Base-by-base conservation (phyloP, 1,140 invertebrate genomes). In the Conus ventricosus region DNA sequence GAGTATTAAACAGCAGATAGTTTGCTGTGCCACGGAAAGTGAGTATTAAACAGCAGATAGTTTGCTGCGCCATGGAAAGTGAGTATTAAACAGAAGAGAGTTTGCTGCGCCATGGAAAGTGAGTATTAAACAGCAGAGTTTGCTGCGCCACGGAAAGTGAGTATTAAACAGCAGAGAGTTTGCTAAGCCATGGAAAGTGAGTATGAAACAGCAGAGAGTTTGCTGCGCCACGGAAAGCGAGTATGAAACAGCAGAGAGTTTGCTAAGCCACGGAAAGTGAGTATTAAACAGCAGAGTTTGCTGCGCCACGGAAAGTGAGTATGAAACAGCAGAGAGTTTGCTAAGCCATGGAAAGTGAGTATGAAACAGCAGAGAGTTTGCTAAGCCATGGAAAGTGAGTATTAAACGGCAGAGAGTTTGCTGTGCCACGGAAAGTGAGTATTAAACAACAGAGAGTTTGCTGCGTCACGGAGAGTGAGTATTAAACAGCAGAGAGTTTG, bases 201-300 rank as follows among this genome's bases (percentile, higher is more conserved):
- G 85, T 87, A n/a, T 13, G 20, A 55, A 25, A 23, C 17, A 60
- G n/a, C n/a, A n/a, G n/a, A n/a, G n/a, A n/a, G n/a, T n/a, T n/a
- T n/a, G n/a, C n/a, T n/a, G n/a, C n/a, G n/a, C 17, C 57, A 55
- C 54, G 78, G 27, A 25, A 81, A 25, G 27, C 51, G 13, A 27
- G 25, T 51, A 39, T 8, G 7, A 60, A 60, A 10, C 17, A 60
- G 71, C n/a, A 17, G 15, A 23, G 15, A 25, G 6, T 23, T 75
- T 75, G 71, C n/a, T 75, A 8, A 82, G 93, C 60, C 89, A 91
- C 89, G 96, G 95, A 82, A 94, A 93, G 94, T 95, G 92, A 78
- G 85, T 87, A n/a, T 13, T 57, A 55, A 25, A 23, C 17, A 60
- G n/a, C n/a, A n/a, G n/a, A n/a, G n/a, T n/a, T n/a, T n/a, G n/a